Evolutionary conservation across 2,797 vertebrate species (phyloP), one percentile per base, ranked within the genome.

Genomic region (Aplochiton taeniatus): DNA sequence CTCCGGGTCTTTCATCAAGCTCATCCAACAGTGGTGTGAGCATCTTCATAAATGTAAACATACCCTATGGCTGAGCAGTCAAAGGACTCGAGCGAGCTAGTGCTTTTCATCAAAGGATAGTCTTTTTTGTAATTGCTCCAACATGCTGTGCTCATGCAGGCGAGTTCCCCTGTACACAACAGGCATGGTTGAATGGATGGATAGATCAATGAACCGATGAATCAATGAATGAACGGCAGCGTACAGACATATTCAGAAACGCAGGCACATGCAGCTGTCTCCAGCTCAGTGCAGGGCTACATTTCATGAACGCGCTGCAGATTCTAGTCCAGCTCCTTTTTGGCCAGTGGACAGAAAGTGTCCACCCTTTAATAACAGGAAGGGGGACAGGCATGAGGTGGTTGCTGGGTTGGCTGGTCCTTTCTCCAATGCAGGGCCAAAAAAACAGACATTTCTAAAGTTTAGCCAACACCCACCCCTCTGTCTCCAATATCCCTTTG

Each of bases 241-340:
- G 11, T 44, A 44, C 41, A 17, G 76, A 63, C 85, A 85, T 83
- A 84, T 87, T 87, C 78, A 82, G 87, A 78, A 86, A 87, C 73
- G 68, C 76, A 80, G 82, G 80, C 75, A 72, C 67, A 62, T 61
- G 14, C 53, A 45, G 72, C 70, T 43, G 54, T 65, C 53, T 46
- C 57, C 45, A 74, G 65, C 42, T 70, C 73, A 61, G 69, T 68
- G 62, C 68, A 47, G 0, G n/a, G 61, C 56, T 73, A 48, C 72
- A 77, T 75, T 85, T 80, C 76, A 80, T 82, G 65, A 76, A 75
- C 74, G 66, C 73, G 61, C 75, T 73, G 74, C 78, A 63, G 65
- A 42, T 44, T 57, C 53, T 49, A 19, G n/a, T 78, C 53, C 44
- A 56, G 54, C 70, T 44, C 65, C 65, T 68, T 60, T 74, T 59